Evolutionary conservation across 2,797 vertebrate genomes (phyloP).

Genomic region (Craterocephalus amniculus): DNA sequence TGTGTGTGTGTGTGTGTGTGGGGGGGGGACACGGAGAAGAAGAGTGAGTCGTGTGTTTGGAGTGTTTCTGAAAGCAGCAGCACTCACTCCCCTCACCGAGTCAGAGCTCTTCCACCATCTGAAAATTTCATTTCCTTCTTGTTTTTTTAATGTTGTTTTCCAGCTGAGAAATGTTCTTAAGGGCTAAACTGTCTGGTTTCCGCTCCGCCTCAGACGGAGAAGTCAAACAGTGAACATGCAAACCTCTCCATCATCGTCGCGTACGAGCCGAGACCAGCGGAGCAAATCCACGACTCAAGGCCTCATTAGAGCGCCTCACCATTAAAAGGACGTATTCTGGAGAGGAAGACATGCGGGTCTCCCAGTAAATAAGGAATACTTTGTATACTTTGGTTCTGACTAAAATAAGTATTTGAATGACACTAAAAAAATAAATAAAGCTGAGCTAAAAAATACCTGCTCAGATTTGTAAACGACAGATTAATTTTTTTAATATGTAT

Average conservation of each 20-base stretch:
- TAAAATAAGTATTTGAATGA: neutral
- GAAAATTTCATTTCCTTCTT: conserved; percentile 58
- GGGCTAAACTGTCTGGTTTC: conserved; percentile 31
- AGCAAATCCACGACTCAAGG: neutral
- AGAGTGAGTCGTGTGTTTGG: conserved; percentile 26
- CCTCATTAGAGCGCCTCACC: neutral
- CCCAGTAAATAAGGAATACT: neutral
- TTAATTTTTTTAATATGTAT: neutral
- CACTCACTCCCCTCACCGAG: conserved; percentile 22
- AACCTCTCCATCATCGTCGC: neutral
- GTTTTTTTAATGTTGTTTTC: conserved; percentile 63
- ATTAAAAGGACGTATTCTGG: neutral
- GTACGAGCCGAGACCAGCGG: neutral
- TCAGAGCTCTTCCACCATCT: conserved; percentile 44
- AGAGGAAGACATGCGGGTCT: neutral
- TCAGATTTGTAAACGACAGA: neutral
- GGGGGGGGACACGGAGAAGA: conserved; percentile 19
- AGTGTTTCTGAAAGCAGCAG: conserved; percentile 13
- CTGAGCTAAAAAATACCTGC: neutral
- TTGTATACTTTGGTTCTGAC: neutral
- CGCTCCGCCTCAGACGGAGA: conserved; percentile 7
- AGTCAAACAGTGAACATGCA: conserved; percentile 2
- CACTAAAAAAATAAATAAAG: neutral
- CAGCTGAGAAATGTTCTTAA: conserved; percentile 36
- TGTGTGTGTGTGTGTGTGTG: too few species aligned